These are phyloP conservation scores for Camelus bactrianus DNA, from an alignment of 2,113 vertebrate species.

Conservation along the genomic window DNA sequence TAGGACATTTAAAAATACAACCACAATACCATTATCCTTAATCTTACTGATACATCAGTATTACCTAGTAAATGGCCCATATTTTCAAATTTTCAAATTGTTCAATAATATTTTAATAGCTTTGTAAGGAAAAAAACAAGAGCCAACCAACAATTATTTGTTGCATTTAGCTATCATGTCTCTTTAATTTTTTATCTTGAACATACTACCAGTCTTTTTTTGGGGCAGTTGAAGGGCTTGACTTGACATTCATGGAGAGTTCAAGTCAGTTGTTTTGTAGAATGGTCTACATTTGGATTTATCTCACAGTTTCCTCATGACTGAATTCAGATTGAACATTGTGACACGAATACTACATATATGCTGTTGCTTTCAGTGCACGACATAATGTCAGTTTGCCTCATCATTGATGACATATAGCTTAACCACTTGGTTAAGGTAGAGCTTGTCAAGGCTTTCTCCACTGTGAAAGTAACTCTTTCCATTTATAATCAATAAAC, in stretches of 20 bases:
- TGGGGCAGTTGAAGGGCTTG: neutral
- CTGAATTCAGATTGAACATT: neutral
- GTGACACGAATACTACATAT: neutral
- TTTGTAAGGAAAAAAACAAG: neutral
- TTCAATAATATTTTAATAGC: neutral
- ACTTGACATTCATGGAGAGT: neutral
- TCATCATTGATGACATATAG: neutral
- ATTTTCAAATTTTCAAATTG: neutral
- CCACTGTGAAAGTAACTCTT: neutral
- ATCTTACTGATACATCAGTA: neutral
- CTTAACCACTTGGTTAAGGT: neutral
- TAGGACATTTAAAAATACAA: neutral
- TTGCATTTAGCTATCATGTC: neutral
- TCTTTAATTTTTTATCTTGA: constrained; percentile 16
- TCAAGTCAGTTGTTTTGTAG: neutral
- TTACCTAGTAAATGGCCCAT: neutral
- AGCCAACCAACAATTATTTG: neutral
- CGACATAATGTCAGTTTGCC: neutral
- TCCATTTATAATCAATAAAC: neutral
- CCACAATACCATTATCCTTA: neutral
- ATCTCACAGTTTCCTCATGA: neutral
- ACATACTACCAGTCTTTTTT: neutral
- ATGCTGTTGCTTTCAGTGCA: neutral
- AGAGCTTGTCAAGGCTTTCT: neutral
- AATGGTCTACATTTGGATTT: neutral